A percentile compares a stretch with the other conserved stretches of the same genome.
phyloP scores from a whole-genome alignment of 2,797 vertebrate species.

The Oceanodroma leucorhoa region DNA sequence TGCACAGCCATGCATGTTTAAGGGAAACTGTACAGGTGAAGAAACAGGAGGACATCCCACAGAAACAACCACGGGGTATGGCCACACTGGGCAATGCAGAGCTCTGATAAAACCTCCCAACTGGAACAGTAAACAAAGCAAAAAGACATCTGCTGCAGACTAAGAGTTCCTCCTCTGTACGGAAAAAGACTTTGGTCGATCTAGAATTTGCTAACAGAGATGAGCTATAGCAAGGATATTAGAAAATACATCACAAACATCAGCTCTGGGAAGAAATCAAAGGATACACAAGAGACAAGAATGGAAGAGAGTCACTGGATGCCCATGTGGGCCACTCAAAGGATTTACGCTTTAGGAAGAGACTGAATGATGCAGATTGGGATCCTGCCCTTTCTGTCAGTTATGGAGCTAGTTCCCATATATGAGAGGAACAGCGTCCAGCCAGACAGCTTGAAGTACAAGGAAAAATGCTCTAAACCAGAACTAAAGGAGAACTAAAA shows the following conservation, averaged over 20 bases:
- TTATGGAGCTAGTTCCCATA: not conserved
- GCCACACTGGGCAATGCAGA: accelerated
- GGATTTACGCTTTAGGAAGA: not conserved
- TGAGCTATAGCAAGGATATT: not conserved
- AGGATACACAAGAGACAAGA: not conserved
- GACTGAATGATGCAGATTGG: not conserved
- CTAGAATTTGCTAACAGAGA: not conserved
- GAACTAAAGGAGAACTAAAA: not conserved
- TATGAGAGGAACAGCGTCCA: not conserved
- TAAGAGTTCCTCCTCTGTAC: not conserved
- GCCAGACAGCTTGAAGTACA: not conserved
- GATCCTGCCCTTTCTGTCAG: not conserved
- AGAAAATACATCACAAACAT: not conserved
- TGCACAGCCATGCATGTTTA: not conserved
- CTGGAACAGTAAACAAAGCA: not conserved
- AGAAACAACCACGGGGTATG: not conserved
- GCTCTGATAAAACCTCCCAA: not conserved
- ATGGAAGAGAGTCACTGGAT: not conserved
- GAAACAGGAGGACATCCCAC: not conserved
- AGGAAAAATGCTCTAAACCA: not conserved
- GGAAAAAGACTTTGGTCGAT: not conserved
- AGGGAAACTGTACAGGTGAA: not conserved
- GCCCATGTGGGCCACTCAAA: not conserved
- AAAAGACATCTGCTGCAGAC: not conserved
- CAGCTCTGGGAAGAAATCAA: not conserved